phyloP scores from a whole-genome alignment of 2,797 vertebrate genomes.

The Lophotriccus pileatus region DNA sequence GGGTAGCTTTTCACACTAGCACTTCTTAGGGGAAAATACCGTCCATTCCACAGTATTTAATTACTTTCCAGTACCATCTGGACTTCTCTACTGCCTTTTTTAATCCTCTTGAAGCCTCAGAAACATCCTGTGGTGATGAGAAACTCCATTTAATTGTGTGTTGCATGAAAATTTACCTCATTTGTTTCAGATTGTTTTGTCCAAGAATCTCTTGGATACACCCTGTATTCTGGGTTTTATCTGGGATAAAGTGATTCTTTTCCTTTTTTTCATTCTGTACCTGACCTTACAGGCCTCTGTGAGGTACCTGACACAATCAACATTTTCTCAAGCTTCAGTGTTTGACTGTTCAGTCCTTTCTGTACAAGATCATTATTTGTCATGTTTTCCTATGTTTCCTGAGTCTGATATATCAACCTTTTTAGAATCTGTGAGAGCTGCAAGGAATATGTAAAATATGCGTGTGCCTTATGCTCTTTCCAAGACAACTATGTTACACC shows the following conservation, averaged over 20 bases:
- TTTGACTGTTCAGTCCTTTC: neutral
- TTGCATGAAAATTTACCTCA: neutral
- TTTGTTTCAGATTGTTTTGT: neutral
- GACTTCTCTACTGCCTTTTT: neutral
- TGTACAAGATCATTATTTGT: neutral
- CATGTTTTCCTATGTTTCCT: neutral
- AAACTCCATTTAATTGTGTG: neutral
- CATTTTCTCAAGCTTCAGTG: neutral
- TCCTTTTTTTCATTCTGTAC: neutral
- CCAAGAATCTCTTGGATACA: neutral
- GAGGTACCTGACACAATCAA: neutral
- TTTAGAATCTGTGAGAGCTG: neutral
- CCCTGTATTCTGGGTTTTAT: neutral
- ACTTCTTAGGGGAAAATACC: neutral
- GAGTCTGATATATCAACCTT: neutral
- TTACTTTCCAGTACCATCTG: neutral
- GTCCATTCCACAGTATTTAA: neutral
- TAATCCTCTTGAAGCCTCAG: neutral
- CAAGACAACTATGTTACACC: too few species aligned
- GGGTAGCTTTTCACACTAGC: neutral
- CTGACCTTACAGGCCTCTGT: neutral
- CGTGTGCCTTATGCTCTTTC: fast-evolving
- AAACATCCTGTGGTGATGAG: neutral
- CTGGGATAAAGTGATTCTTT: neutral
- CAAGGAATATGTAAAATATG: neutral